A percentile compares a stretch with the other conserved stretches of the same genome.
Evolutionary conservation across 2,888 invertebrate genomes (phyloP).

Genomic region (Crepidodera aurea): DNA sequence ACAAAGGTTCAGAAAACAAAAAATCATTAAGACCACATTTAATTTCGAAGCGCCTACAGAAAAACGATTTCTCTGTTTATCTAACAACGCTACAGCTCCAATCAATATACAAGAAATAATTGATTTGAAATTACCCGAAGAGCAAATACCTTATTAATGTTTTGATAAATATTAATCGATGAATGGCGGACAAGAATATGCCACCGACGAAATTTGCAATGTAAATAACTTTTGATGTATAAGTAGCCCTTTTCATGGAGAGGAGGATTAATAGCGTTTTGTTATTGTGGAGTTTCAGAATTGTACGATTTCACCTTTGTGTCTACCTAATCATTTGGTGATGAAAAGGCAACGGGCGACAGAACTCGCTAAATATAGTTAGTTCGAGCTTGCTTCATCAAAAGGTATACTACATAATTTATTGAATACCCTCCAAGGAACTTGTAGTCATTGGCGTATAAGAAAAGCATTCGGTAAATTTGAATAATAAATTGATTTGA

Average conservation of each 20-base stretch:
- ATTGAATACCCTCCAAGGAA: not conserved
- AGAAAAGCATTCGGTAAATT: not conserved
- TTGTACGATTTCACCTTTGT: slow-evolving; percentile 44
- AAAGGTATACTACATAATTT: slow-evolving; percentile 12
- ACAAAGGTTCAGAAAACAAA: too few species aligned
- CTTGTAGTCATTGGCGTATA: not conserved
- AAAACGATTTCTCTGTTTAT: too few species aligned
- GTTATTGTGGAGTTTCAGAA: slow-evolving; percentile 40
- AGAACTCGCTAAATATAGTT: slow-evolving; percentile 30
- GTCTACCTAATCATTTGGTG: slow-evolving; percentile 41
- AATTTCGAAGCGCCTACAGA: too few species aligned
- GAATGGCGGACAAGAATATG: slow-evolving; percentile 1
- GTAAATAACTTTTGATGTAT: slow-evolving; percentile 46
- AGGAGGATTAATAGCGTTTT: slow-evolving; percentile 45
- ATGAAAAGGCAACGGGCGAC: slow-evolving; percentile 32
- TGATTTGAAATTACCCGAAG: slow-evolving; percentile 25
- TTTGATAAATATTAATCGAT: slow-evolving; percentile 46
- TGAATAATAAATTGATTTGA: not conserved
- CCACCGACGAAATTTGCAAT: slow-evolving; percentile 43
- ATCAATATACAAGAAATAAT: slow-evolving; percentile 8
- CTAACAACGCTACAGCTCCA: too few species aligned
- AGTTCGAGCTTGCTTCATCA: slow-evolving; percentile 1
- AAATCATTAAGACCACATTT: too few species aligned
- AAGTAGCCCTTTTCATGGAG: slow-evolving; percentile 43
- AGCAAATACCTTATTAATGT: slow-evolving; percentile 45